Evolutionary conservation across 1,140 invertebrate species (phyloP), one percentile per base, ranked within the genome.

Genomic region (Choristoneura fumiferana): DNA sequence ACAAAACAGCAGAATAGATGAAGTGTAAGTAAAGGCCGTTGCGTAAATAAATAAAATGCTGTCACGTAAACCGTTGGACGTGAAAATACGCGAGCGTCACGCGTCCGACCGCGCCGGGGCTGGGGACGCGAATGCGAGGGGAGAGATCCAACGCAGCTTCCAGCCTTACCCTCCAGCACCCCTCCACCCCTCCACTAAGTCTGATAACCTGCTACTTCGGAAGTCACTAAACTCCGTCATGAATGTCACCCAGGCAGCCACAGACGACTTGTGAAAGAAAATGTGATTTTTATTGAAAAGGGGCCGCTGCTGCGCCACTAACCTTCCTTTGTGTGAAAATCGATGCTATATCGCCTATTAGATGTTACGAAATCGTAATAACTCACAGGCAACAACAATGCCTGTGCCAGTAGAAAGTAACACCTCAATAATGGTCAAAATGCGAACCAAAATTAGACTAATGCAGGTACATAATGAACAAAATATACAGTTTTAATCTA

Each of bases 131-230:
- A 87, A 71, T 85, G 84, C 76, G 82, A 76, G 82, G 82, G 82
- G 73, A 74, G 39, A 61, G 67, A 73, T 45, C 63, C 63, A 71
- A 79, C 78, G 75, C 76, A 76, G 68, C 69, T 73, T 76, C 78
- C 76, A 80, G 76, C 70, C 74, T 71, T 82, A 58, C 71, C 67
- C 71, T 60, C 60, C 69, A 66, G 71, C 64, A 60, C 61, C 65
- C 59, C 14, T 39, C 55, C 52, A 66, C 62, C 57, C 53, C 71
- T 57, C 65, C 70, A n/a, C n/a, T n/a, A 61, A 68, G 76, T 78
- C 78, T 87, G 83, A 87, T 87, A 87, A 87, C 83, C 82, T 87
- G 80, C 81, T 84, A 81, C 84, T 84, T 87, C 78, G 81, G 84
- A 86, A 87, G 84, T 87, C 83, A 82, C 78, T 84, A 86, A 84